phyloP scores from a whole-genome alignment of 2,888 invertebrate species.

The Polyommatus iphigenia region DNA sequence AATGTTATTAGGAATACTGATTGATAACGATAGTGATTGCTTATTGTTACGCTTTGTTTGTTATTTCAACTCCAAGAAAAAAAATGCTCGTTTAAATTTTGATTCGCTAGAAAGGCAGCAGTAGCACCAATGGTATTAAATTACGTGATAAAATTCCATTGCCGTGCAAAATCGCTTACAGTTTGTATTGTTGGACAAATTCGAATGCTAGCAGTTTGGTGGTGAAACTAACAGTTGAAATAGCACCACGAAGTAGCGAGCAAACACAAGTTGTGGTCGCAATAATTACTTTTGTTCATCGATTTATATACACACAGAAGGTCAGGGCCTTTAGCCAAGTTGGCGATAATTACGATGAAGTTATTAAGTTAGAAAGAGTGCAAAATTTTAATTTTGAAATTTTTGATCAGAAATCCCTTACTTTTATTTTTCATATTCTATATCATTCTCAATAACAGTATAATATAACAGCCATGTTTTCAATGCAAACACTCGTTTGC shows the following conservation, averaged over 20 bases:
- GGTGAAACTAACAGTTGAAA: background rate
- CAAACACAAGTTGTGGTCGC: background rate
- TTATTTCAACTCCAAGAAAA: no score
- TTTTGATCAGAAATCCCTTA: no score
- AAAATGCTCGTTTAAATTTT: background rate
- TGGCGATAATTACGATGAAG: no score
- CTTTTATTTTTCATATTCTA: no score
- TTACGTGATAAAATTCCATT: background rate
- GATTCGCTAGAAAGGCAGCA: background rate
- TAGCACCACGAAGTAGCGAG: background rate
- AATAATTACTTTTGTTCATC: slow-evolving; percentile 10
- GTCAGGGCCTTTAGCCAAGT: background rate
- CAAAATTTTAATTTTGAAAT: no score
- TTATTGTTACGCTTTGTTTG: no score
- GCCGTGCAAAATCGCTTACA: background rate
- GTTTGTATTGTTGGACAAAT: slow-evolving; percentile 7
- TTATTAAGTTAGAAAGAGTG: no score
- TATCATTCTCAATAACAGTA: no score
- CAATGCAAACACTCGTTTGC: no score
- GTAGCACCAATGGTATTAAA: background rate
- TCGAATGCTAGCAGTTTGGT: background rate
- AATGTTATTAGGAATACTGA: no score
- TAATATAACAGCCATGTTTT: no score
- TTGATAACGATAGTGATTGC: no score
- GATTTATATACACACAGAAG: background rate